Conservation (phyloP, 2,797 vertebrate species). For the Tadarida brasiliensis region DNA sequence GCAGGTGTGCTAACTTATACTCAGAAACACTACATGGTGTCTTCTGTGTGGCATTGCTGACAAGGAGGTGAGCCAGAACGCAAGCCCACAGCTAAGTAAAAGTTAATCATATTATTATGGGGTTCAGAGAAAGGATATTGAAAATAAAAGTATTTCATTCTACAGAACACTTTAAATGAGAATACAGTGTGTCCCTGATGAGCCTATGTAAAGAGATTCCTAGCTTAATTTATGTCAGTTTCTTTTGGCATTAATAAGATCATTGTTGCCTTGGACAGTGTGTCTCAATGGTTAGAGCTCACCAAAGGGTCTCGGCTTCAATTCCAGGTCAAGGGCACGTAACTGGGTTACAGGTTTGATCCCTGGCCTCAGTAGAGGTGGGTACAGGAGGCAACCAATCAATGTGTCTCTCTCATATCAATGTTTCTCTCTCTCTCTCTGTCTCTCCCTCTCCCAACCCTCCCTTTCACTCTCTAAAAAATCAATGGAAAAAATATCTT, state of each 20-base stretch:
- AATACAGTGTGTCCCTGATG: neutral
- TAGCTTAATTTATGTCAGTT: neutral
- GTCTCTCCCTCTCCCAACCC: no score
- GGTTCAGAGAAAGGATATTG: neutral
- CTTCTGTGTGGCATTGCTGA: neutral
- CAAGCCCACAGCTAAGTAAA: neutral
- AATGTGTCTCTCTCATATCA: no score
- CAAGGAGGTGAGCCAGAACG: neutral
- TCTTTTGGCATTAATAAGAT: neutral
- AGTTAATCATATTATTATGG: neutral
- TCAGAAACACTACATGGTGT: neutral
- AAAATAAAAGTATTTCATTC: slow-evolving; percentile 17
- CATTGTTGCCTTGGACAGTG: no score
- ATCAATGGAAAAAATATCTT: no score
- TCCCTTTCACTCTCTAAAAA: no score
- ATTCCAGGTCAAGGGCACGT: no score
- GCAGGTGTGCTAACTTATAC: neutral
- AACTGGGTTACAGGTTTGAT: no score
- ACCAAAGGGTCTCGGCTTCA: no score
- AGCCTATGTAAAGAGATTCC: neutral
- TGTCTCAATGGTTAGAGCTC: no score
- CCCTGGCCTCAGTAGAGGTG: no score
- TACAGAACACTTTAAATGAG: neutral
- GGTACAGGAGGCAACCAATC: no score
- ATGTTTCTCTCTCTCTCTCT: no score